Evolutionary conservation across 2,888 invertebrate species (phyloP), one percentile per base, ranked within the genome.

Genomic region (Nowickia ferox): DNA sequence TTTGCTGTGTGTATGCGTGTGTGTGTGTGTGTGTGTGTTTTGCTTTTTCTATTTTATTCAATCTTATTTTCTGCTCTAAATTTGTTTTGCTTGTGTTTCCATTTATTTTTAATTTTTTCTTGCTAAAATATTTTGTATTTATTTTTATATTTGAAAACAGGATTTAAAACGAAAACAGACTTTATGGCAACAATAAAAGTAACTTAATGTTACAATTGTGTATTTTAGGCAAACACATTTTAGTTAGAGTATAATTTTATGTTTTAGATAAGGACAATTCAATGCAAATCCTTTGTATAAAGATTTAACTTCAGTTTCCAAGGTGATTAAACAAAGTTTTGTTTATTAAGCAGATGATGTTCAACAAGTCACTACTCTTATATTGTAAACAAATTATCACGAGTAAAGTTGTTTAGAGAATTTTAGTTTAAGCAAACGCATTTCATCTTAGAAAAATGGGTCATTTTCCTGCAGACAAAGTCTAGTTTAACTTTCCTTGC

Each of bases 101-200:
- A 55, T 11, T 13, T 57, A 22, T 59, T 17, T 51, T 75, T 51
- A 8, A n/a, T 30, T 40, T 44, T 48, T 19, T n/a, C 1, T 53
- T 15, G 2, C 40, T 55, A 51, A 42, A 59, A 22, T 8, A n/a
- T 77, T 66, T 55, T 68, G 42, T 61, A 74, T 61, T 57, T 63
- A 65, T 61, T 69, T 6, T 6, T 6, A 30, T 71, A 65, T 71
- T 68, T 79, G 46, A 78, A 30, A 86, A 86, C 63, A 79, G 75
- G 85, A 83, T 82, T 83, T 78, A 86, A 81, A 55, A 59, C 77
- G 77, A 77, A 77, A 30, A 6, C 46, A 77, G 51, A 84, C 51
- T 51, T 75, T 48, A 69, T n/a, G 55, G 63, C 74, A 69, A 77
- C 57, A 82, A 76, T 48, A 46, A 38, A n/a, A 71, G 55, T 61